Evolutionary conservation across 2,888 invertebrate species (phyloP).

Genomic region (Pelosia muscerda): DNA sequence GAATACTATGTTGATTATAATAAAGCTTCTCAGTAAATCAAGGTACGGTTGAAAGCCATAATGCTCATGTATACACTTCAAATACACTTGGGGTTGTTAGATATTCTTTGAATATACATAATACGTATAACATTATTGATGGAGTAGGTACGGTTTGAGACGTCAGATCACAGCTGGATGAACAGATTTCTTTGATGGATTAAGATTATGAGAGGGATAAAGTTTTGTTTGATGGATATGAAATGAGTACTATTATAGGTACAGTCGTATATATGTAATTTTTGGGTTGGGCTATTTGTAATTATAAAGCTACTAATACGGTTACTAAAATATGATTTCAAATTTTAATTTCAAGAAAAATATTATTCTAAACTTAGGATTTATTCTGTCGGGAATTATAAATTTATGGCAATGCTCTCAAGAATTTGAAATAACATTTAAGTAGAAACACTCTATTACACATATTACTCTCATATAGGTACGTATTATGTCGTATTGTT

Average conservation of each 20-base stretch:
- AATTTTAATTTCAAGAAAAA: background rate
- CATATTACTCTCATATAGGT: no score
- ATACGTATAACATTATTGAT: background rate
- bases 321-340: background rate
- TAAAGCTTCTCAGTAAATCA: conserved; percentile 56
- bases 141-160: background rate
- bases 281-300: background rate
- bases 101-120: background rate
- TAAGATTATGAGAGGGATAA: conserved; percentile 2
- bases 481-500: background rate
- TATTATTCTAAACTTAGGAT: background rate
- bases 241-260: background rate
- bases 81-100: background rate
- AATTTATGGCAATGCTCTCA: background rate
- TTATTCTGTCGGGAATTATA: background rate
- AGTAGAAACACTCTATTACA: no score
- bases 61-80: conserved; percentile 24
- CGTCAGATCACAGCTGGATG: conserved; percentile 3
- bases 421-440: background rate
- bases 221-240: conserved; percentile 9
- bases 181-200: conserved; percentile 10
- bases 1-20: conserved; percentile 50
- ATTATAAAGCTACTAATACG: background rate
- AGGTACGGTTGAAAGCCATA: conserved; percentile 22
- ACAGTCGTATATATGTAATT: background rate